Conservation (phyloP, 2,888 invertebrate species). For the Scaptomyza cyrtandrae region DNA sequence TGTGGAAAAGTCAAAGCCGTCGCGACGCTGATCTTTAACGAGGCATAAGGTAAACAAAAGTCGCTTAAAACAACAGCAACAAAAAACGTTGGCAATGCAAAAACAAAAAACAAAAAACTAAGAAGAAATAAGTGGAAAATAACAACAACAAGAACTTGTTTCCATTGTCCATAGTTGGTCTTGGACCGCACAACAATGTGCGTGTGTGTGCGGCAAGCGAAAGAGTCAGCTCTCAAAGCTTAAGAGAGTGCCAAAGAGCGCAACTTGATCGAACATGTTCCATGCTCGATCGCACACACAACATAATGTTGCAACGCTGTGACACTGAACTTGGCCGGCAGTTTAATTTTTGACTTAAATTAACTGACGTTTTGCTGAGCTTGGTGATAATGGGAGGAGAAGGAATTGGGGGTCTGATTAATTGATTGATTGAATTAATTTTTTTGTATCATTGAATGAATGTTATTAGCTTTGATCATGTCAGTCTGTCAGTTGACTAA, state of each 20-base stretch:
- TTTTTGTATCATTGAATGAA: background rate
- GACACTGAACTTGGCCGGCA: constrained; percentile 68
- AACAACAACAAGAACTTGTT: constrained; percentile 68
- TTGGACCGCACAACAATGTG: constrained; percentile 38
- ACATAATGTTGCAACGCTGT: constrained; percentile 49
- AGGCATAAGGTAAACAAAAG: constrained; percentile 76
- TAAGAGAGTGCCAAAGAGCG: constrained; percentile 54
- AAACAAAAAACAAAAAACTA: constrained; percentile 21
- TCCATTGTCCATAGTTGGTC: constrained; percentile 72
- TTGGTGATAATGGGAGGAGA: background rate
- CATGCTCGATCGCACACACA: constrained; percentile 26
- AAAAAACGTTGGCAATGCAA: constrained; percentile 34
- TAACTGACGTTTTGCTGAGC: constrained; percentile 11
- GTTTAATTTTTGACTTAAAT: constrained; percentile 5
- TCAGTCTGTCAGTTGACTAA: constrained; percentile 2
- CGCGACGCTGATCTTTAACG: constrained; percentile 60
- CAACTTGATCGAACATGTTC: constrained; percentile 41
- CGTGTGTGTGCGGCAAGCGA: constrained; percentile 9
- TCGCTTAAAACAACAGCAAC: constrained; percentile 60
- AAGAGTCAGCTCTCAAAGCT: constrained; percentile 14
- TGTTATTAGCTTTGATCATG: constrained; percentile 6
- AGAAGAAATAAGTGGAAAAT: constrained; percentile 25
- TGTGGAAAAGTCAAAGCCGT: constrained; percentile 33
- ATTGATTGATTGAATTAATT: too few species aligned
- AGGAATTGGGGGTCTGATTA: background rate